These are phyloP conservation scores for Bicyclus anynana DNA, from an alignment of 1,140 invertebrate species.

Conservation along the genomic window DNA sequence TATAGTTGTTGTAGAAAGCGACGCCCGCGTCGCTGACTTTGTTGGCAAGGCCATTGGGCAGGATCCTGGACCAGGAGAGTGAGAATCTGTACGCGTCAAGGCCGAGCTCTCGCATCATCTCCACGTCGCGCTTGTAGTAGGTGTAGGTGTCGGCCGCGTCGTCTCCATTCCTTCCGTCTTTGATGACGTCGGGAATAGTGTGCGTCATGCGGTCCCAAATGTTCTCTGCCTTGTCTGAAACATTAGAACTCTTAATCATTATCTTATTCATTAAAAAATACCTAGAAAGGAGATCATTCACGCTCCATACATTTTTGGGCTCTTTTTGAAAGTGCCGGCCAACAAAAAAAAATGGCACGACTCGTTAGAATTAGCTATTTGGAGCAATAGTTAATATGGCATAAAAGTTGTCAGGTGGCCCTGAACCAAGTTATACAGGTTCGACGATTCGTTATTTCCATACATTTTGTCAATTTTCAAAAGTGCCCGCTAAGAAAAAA, in stretches of 20 bases:
- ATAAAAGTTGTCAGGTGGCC: no score
- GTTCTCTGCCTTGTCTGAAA: conserved; percentile 23
- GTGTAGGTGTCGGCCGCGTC: conserved; percentile 28
- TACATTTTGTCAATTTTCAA: no score
- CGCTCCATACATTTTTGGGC: no score
- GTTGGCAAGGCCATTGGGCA: conserved; percentile 76
- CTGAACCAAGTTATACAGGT: no score
- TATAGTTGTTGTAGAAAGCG: conserved; percentile 79
- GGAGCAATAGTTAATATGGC: no score
- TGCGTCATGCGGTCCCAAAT: conserved; percentile 36
- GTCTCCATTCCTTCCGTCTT: conserved; percentile 37
- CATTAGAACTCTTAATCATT: background rate
- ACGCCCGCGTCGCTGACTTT: conserved; percentile 73
- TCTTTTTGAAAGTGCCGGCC: no score
- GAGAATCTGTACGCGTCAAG: conserved; percentile 77
- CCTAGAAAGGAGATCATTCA: no score
- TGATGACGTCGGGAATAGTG: conserved; percentile 27
- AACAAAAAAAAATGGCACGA: no score
- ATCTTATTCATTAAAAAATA: no score
- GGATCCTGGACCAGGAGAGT: conserved; percentile 79
- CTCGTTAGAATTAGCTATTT: no score
- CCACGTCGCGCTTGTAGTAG: conserved; percentile 41
- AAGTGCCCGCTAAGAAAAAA: no score
- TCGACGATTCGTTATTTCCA: no score
- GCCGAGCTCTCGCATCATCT: conserved; percentile 37